Evolutionary conservation across 2,797 vertebrate genomes (phyloP).

Genomic region (Antrozous pallidus): DNA sequence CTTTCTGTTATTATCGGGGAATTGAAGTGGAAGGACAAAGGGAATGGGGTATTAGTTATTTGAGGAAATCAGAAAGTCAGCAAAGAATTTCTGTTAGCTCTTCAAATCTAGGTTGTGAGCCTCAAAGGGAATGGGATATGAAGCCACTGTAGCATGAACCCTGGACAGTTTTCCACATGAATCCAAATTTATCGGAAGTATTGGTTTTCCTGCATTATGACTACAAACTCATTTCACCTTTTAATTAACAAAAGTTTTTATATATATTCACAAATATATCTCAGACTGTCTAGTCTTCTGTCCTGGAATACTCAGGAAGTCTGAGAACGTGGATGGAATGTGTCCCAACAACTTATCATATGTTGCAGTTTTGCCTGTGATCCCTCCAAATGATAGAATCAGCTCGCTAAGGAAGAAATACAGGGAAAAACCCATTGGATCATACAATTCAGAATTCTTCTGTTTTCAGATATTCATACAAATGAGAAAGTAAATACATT

Average conservation of each 20-base stretch:
- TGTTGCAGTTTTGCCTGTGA: background rate
- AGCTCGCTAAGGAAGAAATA: background rate
- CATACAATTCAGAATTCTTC: background rate
- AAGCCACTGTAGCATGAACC: background rate
- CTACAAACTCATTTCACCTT: background rate
- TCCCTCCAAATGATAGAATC: background rate
- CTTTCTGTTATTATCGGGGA: background rate
- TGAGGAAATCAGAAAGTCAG: background rate
- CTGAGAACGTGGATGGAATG: background rate
- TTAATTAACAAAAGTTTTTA: background rate
- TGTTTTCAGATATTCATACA: background rate
- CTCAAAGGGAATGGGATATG: background rate
- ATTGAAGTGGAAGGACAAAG: background rate
- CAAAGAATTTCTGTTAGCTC: background rate
- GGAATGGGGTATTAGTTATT: background rate
- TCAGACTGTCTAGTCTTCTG: background rate
- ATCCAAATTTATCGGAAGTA: background rate
- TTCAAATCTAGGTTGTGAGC: background rate
- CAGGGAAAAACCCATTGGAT: background rate
- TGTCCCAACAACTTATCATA: background rate
- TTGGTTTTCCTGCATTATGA: slow-evolving; percentile 3
- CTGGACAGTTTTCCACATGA: background rate
- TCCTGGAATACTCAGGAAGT: background rate
- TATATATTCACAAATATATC: background rate
- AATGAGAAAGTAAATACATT: background rate